phyloP scores from a whole-genome alignment of 2,797 vertebrate species.

The Rhincodon typus region DNA sequence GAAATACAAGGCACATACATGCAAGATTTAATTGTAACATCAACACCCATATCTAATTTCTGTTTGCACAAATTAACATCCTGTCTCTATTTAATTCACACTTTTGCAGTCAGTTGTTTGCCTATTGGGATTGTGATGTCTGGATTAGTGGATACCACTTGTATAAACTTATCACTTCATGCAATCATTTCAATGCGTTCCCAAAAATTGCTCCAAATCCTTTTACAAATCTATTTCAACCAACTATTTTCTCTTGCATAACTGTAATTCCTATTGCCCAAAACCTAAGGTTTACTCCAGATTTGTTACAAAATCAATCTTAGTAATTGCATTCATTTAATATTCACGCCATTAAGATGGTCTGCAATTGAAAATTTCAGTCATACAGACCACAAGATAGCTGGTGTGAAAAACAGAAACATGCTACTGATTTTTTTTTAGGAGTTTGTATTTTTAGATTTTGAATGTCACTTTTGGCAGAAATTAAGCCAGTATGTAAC shows the following conservation, averaged over 20 bases:
- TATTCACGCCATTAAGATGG: neutral
- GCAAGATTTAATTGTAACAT: neutral
- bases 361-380: neutral
- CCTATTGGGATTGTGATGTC: neutral
- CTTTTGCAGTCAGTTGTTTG: neutral
- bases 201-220: neutral
- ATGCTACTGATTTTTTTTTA: neutral
- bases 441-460: too few species aligned
- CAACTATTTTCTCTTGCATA: neutral
- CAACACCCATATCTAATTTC: neutral
- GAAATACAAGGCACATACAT: neutral
- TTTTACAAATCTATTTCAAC: neutral
- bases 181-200: neutral
- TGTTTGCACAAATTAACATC: neutral
- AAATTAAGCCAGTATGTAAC: neutral
- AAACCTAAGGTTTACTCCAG: neutral
- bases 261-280: neutral
- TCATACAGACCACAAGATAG: neutral
- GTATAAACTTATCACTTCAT: neutral
- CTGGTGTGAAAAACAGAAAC: neutral
- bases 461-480: too few species aligned
- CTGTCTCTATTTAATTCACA: neutral
- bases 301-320: neutral
- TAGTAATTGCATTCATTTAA: neutral
- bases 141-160: neutral